phyloP scores from a whole-genome alignment of 2,888 invertebrate species.

The Xanthostigma xanthostigma region DNA sequence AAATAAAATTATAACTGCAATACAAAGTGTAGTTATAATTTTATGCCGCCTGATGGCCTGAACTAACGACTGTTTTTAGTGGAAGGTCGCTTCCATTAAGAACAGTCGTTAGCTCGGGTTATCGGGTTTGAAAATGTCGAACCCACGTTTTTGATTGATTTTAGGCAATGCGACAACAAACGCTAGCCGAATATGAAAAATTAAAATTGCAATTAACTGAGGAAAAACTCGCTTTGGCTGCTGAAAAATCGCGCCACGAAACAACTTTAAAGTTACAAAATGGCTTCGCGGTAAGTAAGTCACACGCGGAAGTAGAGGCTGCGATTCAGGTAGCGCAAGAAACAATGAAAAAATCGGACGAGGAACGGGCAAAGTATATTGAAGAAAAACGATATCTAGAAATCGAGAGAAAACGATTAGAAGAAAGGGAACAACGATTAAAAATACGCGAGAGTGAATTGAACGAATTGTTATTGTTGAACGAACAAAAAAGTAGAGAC shows the following conservation, averaged over 20 bases:
- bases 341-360: constrained; percentile 24
- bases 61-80: too few relatives aligned
- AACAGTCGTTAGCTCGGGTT: too few relatives aligned
- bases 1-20: constrained; percentile 2
- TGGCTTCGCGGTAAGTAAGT: constrained; percentile 23
- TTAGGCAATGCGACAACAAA: constrained; percentile 37
- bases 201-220: constrained; percentile 40
- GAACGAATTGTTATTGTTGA: constrained; percentile 21
- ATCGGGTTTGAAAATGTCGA: too few relatives aligned
- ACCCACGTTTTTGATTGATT: constrained; percentile 12
- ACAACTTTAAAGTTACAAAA: constrained; percentile 23
- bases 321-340: constrained; percentile 28
- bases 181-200: constrained; percentile 41
- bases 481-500: constrained; percentile 38
- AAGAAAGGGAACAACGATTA: constrained; percentile 9
- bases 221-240: constrained; percentile 33
- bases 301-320: constrained; percentile 26
- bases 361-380: constrained; percentile 23
- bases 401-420: not conserved
- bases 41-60: too few relatives aligned
- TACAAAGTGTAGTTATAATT: not conserved
- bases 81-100: constrained; percentile 32
- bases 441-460: constrained; percentile 22
- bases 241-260: constrained; percentile 25
- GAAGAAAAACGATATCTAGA: constrained; percentile 24